phyloP scores from a whole-genome alignment of 2,113 vertebrate genomes.

The Seriola aureovittata region DNA sequence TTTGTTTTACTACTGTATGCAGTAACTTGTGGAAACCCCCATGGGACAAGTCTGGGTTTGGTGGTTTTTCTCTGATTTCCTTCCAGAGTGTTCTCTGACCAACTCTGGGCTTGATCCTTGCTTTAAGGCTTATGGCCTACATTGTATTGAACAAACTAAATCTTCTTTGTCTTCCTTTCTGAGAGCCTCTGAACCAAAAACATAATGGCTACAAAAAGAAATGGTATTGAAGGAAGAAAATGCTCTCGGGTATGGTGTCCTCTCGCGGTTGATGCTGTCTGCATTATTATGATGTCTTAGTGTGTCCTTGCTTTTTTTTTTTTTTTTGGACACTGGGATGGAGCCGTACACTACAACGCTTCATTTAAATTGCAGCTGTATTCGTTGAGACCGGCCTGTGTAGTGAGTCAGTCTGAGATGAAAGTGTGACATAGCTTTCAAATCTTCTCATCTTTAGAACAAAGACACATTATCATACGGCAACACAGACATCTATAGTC shows the following conservation, averaged over 20 bases:
- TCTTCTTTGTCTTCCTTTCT: constrained; percentile 73
- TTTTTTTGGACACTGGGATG: constrained; percentile 16
- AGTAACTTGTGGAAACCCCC: constrained; percentile 25
- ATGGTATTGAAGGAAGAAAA: constrained; percentile 46
- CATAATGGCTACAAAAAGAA: constrained; percentile 70
- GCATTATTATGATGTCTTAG: constrained; percentile 36
- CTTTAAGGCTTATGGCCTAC: constrained; percentile 78
- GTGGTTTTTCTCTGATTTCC: constrained; percentile 64
- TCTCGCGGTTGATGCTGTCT: constrained; percentile 40
- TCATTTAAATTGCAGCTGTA: constrained; percentile 29
- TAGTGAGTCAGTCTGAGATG: constrained; percentile 53
- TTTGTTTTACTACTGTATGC: constrained; percentile 45
- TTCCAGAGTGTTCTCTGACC: constrained; percentile 58
- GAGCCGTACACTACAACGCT: constrained; percentile 21
- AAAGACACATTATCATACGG: constrained; percentile 47
- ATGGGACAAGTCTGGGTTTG: constrained; percentile 54
- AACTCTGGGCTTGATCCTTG: constrained; percentile 70
- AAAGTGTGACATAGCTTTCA: constrained; percentile 60
- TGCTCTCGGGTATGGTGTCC: constrained; percentile 49
- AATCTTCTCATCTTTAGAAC: constrained; percentile 64
- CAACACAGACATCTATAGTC: constrained; percentile 27
- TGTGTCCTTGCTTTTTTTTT: constrained; percentile 10
- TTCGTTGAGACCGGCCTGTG: constrained; percentile 30
- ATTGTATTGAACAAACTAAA: constrained; percentile 75
- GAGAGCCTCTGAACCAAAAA: constrained; percentile 60